Evolutionary conservation across 1,140 invertebrate species (phyloP).

Genomic region (Danaus plexippus): DNA sequence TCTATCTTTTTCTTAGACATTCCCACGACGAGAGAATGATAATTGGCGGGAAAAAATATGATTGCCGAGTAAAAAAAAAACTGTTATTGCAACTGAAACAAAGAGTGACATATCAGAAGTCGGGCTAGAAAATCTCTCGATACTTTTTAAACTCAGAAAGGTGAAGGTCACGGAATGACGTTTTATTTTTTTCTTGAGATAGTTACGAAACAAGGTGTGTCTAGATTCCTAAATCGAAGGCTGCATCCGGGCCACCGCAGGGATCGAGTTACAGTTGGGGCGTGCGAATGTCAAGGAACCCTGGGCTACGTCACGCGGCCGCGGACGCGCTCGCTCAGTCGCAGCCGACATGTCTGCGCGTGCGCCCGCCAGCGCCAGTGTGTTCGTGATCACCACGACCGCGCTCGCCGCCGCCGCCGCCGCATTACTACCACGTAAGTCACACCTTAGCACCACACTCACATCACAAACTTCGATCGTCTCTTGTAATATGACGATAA

Average conservation of each 20-base stretch:
- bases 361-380: slow-evolving; percentile 38
- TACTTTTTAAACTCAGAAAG: slow-evolving; percentile 10
- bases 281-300: slow-evolving; percentile 69
- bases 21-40: slow-evolving; percentile 55
- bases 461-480: too few relatives aligned
- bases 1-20: slow-evolving; percentile 48
- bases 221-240: slow-evolving; percentile 61
- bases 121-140: slow-evolving; percentile 13
- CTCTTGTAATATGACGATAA: too few relatives aligned
- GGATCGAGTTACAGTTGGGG: slow-evolving; percentile 55
- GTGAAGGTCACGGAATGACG: slow-evolving; percentile 51
- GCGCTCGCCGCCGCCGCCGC: slow-evolving; percentile 13
- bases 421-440: slow-evolving; percentile 36
- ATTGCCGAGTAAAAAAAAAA: slow-evolving; percentile 36
- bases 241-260: slow-evolving; percentile 64
- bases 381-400: too few relatives aligned
- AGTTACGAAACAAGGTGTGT: slow-evolving; percentile 42
- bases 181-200: slow-evolving; percentile 33
- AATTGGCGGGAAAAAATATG: slow-evolving; percentile 26
- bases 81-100: slow-evolving; percentile 17
- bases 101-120: slow-evolving; percentile 2
- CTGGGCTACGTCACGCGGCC: slow-evolving; percentile 29
- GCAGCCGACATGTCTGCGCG: slow-evolving; percentile 60
- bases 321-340: slow-evolving; percentile 36
- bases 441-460: neutral